phyloP scores from a whole-genome alignment of 1,140 invertebrate genomes.

The Macrostomum lignano region DNA sequence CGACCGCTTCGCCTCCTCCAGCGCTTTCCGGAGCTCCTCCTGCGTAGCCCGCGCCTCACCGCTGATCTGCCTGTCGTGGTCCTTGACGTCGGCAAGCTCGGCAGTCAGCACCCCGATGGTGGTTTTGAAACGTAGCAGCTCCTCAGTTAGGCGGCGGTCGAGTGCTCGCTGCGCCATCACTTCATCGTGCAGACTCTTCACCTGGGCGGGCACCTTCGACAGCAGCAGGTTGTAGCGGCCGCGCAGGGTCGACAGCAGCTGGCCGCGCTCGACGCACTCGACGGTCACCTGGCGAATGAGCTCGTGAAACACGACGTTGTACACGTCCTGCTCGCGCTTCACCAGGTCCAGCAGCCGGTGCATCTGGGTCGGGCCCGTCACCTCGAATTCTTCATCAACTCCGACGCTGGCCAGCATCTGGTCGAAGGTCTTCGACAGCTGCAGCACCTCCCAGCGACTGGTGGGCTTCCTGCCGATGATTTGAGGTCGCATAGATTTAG shows the following conservation, averaged over 20 bases:
- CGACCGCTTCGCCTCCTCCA: conserved; percentile 23
- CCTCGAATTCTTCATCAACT: conserved; percentile 15
- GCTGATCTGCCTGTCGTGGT: conserved; percentile 22
- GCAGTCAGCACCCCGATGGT: conserved; percentile 20
- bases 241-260: conserved; percentile 18
- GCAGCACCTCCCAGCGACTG: conserved; percentile 20
- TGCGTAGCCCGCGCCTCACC: conserved; percentile 19
- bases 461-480: conserved; percentile 15
- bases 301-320: conserved; percentile 26
- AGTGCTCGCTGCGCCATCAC: conserved; percentile 26
- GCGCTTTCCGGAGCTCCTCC: conserved; percentile 20
- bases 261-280: conserved; percentile 24
- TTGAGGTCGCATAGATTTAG: too few relatives aligned
- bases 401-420: conserved; percentile 22
- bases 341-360: conserved; percentile 25
- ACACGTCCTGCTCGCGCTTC: conserved; percentile 27
- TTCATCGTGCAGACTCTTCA: conserved; percentile 28
- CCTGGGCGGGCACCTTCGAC: conserved; percentile 22
- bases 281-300: conserved; percentile 20
- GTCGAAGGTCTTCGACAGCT: conserved; percentile 19
- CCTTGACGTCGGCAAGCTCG: conserved; percentile 23
- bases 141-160: conserved; percentile 24
- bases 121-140: conserved; percentile 24
- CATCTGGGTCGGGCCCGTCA: conserved; percentile 26
- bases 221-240: conserved; percentile 18